Evolutionary conservation across 1,140 invertebrate species (phyloP).

Genomic region (Pentalonia nigronervosa): DNA sequence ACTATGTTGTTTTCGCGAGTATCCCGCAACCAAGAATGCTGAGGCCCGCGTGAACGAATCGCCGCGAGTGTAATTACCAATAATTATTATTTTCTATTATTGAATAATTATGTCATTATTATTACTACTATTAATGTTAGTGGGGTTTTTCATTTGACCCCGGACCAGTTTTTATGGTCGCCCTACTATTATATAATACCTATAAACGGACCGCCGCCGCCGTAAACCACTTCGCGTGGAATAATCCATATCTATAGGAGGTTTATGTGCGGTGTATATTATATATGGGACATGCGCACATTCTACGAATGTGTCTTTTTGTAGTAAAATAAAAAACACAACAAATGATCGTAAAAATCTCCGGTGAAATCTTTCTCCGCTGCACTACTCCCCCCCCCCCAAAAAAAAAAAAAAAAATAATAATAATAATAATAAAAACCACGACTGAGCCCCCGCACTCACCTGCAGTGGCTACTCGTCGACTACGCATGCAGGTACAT

Average conservation of each 20-base stretch:
- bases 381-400: no score
- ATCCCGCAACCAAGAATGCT: background rate
- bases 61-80: background rate
- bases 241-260: conserved; percentile 1
- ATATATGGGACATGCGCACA: background rate
- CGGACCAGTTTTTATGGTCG: background rate
- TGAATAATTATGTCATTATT: background rate
- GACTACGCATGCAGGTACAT: background rate
- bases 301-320: conserved; percentile 10
- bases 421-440: no score
- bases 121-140: background rate
- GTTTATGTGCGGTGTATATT: background rate
- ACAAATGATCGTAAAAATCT: conserved; percentile 10
- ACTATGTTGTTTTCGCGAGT: background rate
- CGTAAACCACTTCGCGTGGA: background rate
- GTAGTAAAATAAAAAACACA: background rate
- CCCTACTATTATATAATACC: background rate
- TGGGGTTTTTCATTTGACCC: background rate
- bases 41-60: background rate
- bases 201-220: background rate
- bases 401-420: background rate
- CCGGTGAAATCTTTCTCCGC: background rate
- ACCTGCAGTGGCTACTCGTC: no score
- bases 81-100: background rate
- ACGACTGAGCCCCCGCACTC: background rate